Percentiles rank a stretch among this genome's conserved stretches.
These are phyloP conservation scores for Caenorhabditis uteleia DNA, from an alignment of 2,888 invertebrate species.

Conservation along the genomic window DNA sequence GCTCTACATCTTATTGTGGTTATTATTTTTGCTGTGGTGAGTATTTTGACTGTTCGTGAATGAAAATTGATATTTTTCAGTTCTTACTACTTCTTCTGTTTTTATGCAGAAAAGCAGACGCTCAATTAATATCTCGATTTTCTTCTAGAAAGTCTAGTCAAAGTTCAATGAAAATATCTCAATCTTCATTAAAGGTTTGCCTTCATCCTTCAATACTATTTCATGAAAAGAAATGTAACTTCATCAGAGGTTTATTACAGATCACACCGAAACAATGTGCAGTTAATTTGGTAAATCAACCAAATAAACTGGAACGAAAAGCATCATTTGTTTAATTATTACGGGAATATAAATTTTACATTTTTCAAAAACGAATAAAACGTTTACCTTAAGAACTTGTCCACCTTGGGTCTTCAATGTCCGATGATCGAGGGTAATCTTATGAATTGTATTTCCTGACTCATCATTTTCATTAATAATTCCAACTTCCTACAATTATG, in stretches of 20 bases:
- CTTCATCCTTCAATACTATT: neutral
- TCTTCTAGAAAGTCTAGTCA: constrained; percentile 34
- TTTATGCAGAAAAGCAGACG: constrained; percentile 38
- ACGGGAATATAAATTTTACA: neutral
- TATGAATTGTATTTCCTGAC: constrained; percentile 35
- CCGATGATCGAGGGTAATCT: constrained; percentile 56
- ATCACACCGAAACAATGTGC: constrained; percentile 17
- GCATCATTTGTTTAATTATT: constrained; percentile 9
- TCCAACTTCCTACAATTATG: constrained; percentile 52
- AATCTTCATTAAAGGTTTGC: constrained; percentile 2
- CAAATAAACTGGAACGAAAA: neutral
- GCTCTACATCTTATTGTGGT: constrained; percentile 45
- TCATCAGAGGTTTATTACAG: too few relatives aligned
- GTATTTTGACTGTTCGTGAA: constrained; percentile 5
- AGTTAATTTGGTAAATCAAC: constrained; percentile 11
- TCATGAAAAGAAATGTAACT: too few relatives aligned
- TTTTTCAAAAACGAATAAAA: neutral
- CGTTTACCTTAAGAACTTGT: constrained; percentile 51
- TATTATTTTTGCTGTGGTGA: constrained; percentile 41
- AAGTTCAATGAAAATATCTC: constrained; percentile 16
- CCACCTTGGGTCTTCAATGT: constrained; percentile 59
- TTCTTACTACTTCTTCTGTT: constrained; percentile 34
- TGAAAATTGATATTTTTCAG: constrained; percentile 20
- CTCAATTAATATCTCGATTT: constrained; percentile 21
- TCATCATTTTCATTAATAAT: constrained; percentile 41